A percentile compares a stretch with the other conserved stretches of the same genome.
Conservation (phyloP, 2,888 invertebrate genomes). For the Stenurella melanura region DNA sequence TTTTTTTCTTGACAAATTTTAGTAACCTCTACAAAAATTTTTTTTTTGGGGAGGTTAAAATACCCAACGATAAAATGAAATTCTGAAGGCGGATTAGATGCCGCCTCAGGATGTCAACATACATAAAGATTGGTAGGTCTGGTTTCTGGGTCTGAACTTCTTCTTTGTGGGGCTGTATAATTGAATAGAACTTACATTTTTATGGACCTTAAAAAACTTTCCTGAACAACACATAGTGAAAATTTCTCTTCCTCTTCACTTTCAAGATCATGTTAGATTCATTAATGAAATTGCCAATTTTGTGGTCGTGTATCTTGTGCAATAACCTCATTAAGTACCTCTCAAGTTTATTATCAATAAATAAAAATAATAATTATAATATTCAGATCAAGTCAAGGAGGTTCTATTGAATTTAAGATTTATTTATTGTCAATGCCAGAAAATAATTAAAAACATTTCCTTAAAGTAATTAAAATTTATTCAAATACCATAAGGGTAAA, state of each 20-base stretch:
- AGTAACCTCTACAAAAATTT: too few species aligned
- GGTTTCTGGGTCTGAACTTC: too few species aligned
- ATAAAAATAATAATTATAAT: constrained; percentile 1
- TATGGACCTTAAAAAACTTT: not conserved
- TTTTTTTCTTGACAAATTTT: too few species aligned
- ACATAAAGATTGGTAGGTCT: too few species aligned
- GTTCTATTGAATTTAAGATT: not conserved
- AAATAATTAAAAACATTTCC: not conserved
- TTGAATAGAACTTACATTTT: too few species aligned
- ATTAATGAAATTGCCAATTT: not conserved
- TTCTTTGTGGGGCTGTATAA: too few species aligned
- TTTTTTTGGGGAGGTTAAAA: too few species aligned
- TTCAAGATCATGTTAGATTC: not conserved
- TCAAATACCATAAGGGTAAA: not conserved
- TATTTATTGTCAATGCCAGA: not conserved
- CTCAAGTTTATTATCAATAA: not conserved
- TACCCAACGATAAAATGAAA: too few species aligned
- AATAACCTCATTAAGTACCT: constrained; percentile 1
- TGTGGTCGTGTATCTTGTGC: not conserved
- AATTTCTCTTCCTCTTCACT: not conserved
- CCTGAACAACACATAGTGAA: not conserved
- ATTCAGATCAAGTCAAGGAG: not conserved
- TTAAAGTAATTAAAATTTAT: not conserved
- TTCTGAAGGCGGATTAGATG: too few species aligned
- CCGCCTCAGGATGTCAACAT: too few species aligned